phyloP scores from a whole-genome alignment of 2,888 invertebrate species.

The Calameuta filiformis region DNA sequence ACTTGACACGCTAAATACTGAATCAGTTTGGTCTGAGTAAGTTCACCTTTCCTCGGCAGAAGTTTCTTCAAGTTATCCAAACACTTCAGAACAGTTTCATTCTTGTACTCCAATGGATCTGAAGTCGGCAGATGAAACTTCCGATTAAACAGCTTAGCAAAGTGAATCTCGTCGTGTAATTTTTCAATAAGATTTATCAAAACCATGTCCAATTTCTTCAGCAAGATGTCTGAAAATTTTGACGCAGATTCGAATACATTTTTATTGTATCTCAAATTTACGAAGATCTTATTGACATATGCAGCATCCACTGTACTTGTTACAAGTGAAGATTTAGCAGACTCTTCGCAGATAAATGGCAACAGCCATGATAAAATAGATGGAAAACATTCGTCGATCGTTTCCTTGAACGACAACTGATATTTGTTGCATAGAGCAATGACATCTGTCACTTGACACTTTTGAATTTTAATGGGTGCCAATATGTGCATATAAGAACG shows the following conservation, averaged over 20 bases:
- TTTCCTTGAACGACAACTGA: conserved; percentile 40
- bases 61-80: conserved; percentile 68
- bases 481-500: conserved; percentile 61
- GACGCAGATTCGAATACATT: conserved; percentile 44
- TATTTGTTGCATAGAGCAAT: conserved; percentile 49
- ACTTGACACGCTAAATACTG: conserved; percentile 51
- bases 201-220: conserved; percentile 55
- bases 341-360: conserved; percentile 27
- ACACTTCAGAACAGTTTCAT: conserved; percentile 62
- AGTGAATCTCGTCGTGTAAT: conserved; percentile 63
- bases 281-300: conserved; percentile 40
- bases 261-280: conserved; percentile 43
- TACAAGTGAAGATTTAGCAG: conserved; percentile 33
- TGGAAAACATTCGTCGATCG: conserved; percentile 53
- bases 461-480: conserved; percentile 63
- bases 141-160: conserved; percentile 53
- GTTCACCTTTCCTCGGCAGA: conserved; percentile 60
- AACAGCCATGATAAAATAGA: conserved; percentile 44
- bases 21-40: conserved; percentile 62
- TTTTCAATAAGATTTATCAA: conserved; percentile 51
- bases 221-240: conserved; percentile 47
- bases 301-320: conserved; percentile 26
- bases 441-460: conserved; percentile 49
- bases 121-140: conserved; percentile 55
- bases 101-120: conserved; percentile 66